A percentile compares a stretch with the other conserved stretches of the same genome.
These are phyloP conservation scores for Protosalanx chinensis DNA, from an alignment of 2,797 vertebrate genomes.

Conservation along the genomic window DNA sequence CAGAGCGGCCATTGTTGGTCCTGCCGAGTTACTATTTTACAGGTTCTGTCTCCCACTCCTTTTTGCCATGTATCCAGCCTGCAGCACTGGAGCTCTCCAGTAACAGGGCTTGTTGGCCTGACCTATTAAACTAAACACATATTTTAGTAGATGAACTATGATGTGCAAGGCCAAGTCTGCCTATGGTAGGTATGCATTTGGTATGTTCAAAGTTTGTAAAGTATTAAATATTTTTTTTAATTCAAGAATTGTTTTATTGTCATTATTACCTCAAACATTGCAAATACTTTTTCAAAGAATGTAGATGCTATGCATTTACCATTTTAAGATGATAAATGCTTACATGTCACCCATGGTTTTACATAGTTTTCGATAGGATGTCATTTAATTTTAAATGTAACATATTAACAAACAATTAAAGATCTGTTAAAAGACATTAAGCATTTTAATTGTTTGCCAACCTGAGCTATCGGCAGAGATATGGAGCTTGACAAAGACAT, in stretches of 20 bases:
- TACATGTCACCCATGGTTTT: conserved; percentile 45
- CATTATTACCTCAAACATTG: conserved; percentile 75
- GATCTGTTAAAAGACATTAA: conserved; percentile 88
- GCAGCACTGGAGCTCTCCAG: too few relatives aligned
- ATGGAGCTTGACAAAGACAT: conserved; percentile 57
- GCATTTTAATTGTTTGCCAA: conserved; percentile 70
- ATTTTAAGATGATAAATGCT: conserved; percentile 71
- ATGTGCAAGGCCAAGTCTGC: neutral
- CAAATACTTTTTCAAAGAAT: conserved; percentile 75
- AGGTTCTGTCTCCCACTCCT: too few relatives aligned
- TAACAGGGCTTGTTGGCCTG: too few relatives aligned
- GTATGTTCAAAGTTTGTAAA: neutral
- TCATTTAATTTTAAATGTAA: conserved; percentile 64
- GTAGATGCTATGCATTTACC: conserved; percentile 75
- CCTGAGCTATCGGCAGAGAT: conserved; percentile 62
- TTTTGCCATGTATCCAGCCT: too few relatives aligned
- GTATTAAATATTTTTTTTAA: conserved; percentile 40
- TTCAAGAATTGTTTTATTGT: conserved; percentile 75
- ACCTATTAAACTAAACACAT: neutral
- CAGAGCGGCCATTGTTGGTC: neutral
- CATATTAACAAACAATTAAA: conserved; percentile 86
- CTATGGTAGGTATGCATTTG: neutral
- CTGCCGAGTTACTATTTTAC: too few relatives aligned
- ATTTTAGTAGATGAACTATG: neutral
- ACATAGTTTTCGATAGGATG: conserved; percentile 63